A percentile compares a stretch with the other conserved stretches of the same genome.
These are phyloP conservation scores for Sinonovacula constricta DNA, from an alignment of 1,140 invertebrate genomes.

Conservation along the genomic window DNA sequence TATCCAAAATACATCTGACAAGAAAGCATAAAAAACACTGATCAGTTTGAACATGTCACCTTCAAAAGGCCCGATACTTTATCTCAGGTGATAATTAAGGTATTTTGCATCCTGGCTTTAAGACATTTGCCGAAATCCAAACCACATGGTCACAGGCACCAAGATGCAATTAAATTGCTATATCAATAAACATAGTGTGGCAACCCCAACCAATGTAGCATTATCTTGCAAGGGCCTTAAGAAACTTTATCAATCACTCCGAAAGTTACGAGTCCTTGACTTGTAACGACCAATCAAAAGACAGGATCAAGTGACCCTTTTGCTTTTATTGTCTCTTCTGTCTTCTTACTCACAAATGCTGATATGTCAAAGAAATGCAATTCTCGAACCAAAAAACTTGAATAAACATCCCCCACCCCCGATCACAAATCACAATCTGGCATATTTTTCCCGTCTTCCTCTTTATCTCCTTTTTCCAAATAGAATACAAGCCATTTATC, in stretches of 20 bases:
- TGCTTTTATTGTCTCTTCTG: not conserved
- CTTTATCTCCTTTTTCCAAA: not conserved
- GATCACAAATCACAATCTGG: not conserved
- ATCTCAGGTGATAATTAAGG: too few relatives aligned
- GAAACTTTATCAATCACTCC: not conserved
- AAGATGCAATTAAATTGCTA: not conserved
- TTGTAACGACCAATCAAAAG: not conserved
- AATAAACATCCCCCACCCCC: not conserved
- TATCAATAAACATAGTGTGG: not conserved
- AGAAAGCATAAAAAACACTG: too few relatives aligned
- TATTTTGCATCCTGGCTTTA: too few relatives aligned
- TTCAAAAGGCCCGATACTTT: too few relatives aligned
- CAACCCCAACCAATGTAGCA: not conserved
- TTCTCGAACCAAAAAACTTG: not conserved
- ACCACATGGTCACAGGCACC: too few relatives aligned
- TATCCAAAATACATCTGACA: too few relatives aligned
- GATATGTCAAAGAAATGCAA: constrained; percentile 21
- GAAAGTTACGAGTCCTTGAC: not conserved
- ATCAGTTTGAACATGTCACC: too few relatives aligned
- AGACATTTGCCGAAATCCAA: too few relatives aligned
- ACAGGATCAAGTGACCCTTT: not conserved
- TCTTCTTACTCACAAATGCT: constrained; percentile 26
- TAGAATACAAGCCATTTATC: not conserved
- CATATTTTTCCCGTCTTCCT: not conserved
- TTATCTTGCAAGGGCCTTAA: not conserved